phyloP scores from a whole-genome alignment of 2,888 invertebrate genomes.

The Prionchulus punctatus region DNA sequence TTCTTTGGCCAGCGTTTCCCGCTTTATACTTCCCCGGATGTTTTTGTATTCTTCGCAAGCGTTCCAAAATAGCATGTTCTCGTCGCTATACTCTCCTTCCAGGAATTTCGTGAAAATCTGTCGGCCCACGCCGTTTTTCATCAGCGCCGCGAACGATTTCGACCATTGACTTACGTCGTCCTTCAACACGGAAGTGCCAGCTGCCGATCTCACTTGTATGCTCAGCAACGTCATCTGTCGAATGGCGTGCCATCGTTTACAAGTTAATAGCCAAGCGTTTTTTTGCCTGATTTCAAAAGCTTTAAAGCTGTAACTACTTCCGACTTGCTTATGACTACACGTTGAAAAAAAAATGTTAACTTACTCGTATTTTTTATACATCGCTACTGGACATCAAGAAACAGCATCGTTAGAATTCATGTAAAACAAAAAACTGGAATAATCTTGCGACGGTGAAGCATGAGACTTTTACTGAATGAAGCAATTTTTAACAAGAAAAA shows the following conservation, averaged over 20 bases:
- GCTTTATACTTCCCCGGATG: not conserved
- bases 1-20: not conserved
- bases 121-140: slow-evolving; percentile 1
- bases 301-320: no score
- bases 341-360: no score
- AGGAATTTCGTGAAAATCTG: slow-evolving; percentile 1
- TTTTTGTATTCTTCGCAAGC: slow-evolving; percentile 4
- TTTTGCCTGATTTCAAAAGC: no score
- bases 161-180: not conserved
- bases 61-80: slow-evolving; percentile 2
- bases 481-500: no score
- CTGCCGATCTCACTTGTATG: not conserved
- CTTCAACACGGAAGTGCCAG: not conserved
- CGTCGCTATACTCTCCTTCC: slow-evolving; percentile 3
- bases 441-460: no score
- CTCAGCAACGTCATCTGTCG: not conserved
- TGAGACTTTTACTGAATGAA: no score
- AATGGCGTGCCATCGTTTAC: slow-evolving; percentile 1
- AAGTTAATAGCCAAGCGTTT: not conserved
- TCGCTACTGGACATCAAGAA: no score
- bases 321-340: no score
- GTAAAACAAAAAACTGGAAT: no score
- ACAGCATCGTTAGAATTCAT: no score
- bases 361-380: no score
- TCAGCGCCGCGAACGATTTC: not conserved